These are phyloP conservation scores for Brachypterus glaber DNA, from an alignment of 2,888 invertebrate species.

Conservation along the genomic window DNA sequence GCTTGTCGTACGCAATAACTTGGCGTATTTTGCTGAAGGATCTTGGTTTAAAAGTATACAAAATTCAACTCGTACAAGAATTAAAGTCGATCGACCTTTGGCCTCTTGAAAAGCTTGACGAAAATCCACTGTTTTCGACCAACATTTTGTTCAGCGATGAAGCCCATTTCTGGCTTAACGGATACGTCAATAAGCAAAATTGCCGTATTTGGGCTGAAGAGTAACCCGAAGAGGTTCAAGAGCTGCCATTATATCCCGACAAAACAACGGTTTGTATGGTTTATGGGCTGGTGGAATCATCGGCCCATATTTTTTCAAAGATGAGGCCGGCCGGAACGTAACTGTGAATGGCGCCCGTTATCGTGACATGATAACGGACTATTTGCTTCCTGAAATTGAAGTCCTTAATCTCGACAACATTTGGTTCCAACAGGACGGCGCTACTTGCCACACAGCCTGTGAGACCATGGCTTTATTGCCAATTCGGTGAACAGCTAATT, in stretches of 20 bases:
- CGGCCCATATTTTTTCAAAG: too few species aligned
- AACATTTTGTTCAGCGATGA: too few species aligned
- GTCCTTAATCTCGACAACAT: too few species aligned
- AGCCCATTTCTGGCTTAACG: constrained; percentile 5
- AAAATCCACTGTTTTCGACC: too few species aligned
- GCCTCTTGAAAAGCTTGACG: background rate
- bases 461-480: constrained; percentile 12
- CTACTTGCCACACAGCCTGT: constrained; percentile 2
- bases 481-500: constrained; percentile 11
- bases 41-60: constrained; percentile 1
- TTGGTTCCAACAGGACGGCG: constrained; percentile 5
- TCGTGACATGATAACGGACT: too few species aligned
- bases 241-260: constrained; percentile 5
- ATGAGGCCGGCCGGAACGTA: constrained; percentile 8
- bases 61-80: constrained; percentile 8
- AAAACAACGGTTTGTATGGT: constrained; percentile 4
- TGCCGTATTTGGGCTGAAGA: constrained; percentile 7
- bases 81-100: background rate
- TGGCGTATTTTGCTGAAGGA: constrained; percentile 9
- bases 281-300: too few species aligned
- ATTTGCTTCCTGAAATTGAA: too few species aligned
- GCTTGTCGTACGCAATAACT: constrained; percentile 7
- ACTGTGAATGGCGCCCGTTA: constrained; percentile 4
- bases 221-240: constrained; percentile 4
- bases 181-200: constrained; percentile 6